phyloP scores from a whole-genome alignment of 2,797 vertebrate species.

The Poecilia gillii region DNA sequence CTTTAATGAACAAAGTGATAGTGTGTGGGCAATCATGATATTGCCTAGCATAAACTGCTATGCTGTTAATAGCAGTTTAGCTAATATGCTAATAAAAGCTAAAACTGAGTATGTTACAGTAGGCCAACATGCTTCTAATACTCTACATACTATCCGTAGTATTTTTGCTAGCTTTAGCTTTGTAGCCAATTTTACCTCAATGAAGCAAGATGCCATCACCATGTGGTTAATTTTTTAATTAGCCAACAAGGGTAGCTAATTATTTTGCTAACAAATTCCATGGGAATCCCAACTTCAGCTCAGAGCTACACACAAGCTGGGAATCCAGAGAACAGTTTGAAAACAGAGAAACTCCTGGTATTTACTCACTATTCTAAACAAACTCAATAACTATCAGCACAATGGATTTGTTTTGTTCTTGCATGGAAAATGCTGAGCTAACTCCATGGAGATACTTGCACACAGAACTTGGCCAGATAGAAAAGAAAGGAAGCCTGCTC shows the following conservation, averaged over 20 bases:
- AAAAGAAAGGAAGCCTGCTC: not conserved
- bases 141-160: no score
- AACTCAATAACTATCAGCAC: not conserved
- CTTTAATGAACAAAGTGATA: no score
- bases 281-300: not conserved
- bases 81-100: no score
- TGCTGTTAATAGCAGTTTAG: no score
- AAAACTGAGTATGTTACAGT: no score
- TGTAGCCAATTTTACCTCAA: no score
- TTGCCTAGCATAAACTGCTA: no score
- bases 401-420: slow-evolving; percentile 5
- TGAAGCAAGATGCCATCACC: no score
- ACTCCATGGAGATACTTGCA: not conserved
- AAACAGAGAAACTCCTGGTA: not conserved
- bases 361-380: not conserved
- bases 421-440: not conserved
- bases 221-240: no score
- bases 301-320: not conserved
- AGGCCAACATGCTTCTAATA: no score
- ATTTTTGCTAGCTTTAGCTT: no score
- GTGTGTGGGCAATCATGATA: no score
- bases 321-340: not conserved
- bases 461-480: not conserved
- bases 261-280: not conserved
- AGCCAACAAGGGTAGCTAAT: not conserved